Evolutionary conservation across 2,888 invertebrate genomes (phyloP).

Genomic region (Caenorhabditis sulstoni): DNA sequence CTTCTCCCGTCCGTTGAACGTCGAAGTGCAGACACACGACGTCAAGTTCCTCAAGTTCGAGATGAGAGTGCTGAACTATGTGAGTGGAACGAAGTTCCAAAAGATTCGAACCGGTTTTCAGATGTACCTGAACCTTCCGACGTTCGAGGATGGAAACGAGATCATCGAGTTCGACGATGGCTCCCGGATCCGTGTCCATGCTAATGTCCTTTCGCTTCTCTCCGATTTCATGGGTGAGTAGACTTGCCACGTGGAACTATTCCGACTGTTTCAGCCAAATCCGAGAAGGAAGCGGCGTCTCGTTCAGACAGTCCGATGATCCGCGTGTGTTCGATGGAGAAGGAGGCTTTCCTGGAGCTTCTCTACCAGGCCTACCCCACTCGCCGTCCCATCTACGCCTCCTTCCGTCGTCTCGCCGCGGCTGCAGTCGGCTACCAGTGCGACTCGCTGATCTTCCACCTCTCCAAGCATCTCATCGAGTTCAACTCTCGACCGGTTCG

Average conservation of each 20-base stretch:
- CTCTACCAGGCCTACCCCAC: conserved; percentile 69
- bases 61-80: conserved; percentile 59
- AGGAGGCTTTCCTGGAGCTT: conserved; percentile 64
- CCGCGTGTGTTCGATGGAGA: conserved; percentile 45
- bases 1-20: conserved; percentile 40
- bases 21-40: conserved; percentile 47
- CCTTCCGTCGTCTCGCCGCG: conserved; percentile 62
- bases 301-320: conserved; percentile 39
- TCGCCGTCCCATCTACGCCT: conserved; percentile 67
- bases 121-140: conserved; percentile 63
- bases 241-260: neutral
- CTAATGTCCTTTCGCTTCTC: conserved; percentile 60
- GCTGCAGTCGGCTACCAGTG: conserved; percentile 66
- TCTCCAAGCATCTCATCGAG: conserved; percentile 64
- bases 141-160: conserved; percentile 65
- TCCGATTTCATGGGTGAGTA: conserved; percentile 63
- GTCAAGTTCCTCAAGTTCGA: conserved; percentile 61
- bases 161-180: conserved; percentile 66
- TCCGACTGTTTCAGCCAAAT: conserved; percentile 13
- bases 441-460: conserved; percentile 50
- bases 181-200: conserved; percentile 50
- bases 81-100: too few relatives aligned
- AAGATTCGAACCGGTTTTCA: too few relatives aligned
- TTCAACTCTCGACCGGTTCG: conserved; percentile 61
- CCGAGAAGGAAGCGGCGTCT: conserved; percentile 44